phyloP scores from a whole-genome alignment of 2,113 vertebrate genomes.

The Monarcha castaneiventris region DNA sequence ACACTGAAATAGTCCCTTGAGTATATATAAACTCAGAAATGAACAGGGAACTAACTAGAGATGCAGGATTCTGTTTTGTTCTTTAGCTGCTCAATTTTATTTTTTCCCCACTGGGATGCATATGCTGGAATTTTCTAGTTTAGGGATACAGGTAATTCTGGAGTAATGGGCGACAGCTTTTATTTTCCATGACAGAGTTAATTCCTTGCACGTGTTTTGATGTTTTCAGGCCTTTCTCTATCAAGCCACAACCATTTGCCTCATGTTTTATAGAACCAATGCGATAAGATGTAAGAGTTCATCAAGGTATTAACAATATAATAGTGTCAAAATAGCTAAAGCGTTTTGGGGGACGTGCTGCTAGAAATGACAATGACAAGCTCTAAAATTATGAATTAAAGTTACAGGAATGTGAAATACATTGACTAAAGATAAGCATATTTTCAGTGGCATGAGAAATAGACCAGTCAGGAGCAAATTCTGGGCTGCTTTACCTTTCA shows the following conservation, averaged over 20 bases:
- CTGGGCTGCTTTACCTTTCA: not conserved
- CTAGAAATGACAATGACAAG: not conserved
- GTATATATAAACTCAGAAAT: not conserved
- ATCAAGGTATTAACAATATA: not conserved
- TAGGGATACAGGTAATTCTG: not conserved
- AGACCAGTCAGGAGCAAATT: not conserved
- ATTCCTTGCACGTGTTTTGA: not conserved
- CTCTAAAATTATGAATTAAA: not conserved
- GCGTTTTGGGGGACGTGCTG: not conserved
- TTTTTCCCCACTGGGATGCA: not conserved
- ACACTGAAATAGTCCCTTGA: slow-evolving; percentile 44
- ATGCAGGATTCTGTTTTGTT: not conserved
- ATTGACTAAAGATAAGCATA: not conserved
- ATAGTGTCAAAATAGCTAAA: not conserved
- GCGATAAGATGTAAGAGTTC: not conserved
- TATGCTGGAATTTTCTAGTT: not conserved
- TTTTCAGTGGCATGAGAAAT: not conserved
- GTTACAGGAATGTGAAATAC: not conserved
- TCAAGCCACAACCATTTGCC: not conserved
- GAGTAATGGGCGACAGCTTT: not conserved
- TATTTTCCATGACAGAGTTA: not conserved
- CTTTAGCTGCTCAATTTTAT: not conserved
- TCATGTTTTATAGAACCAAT: not conserved
- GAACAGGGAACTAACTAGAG: not conserved
- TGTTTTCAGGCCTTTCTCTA: not conserved